These are phyloP conservation scores for Pelmatolapia mariae DNA, from an alignment of 2,113 vertebrate genomes.

Conservation along the genomic window DNA sequence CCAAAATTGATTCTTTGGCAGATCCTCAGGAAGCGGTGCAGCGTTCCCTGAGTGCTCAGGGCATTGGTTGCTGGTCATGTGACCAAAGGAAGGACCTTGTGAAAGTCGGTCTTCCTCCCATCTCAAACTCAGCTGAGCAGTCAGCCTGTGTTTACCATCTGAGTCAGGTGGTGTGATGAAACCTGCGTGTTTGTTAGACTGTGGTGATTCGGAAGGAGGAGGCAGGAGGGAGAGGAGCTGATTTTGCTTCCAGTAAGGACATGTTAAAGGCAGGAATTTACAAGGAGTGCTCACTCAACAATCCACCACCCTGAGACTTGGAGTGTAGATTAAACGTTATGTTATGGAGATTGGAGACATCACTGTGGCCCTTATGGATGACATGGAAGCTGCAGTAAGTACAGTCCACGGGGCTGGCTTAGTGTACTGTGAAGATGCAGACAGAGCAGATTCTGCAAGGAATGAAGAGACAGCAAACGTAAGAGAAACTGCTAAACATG, in stretches of 20 bases:
- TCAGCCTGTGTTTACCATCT: background rate
- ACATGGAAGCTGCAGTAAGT: background rate
- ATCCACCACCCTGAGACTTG: background rate
- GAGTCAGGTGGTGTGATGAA: constrained; percentile 39
- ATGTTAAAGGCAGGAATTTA: constrained; percentile 56
- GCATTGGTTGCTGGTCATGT: constrained; percentile 51
- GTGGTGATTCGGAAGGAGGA: constrained; percentile 21
- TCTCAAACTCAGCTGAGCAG: constrained; percentile 13
- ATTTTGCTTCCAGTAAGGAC: constrained; percentile 49
- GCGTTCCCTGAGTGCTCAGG: background rate
- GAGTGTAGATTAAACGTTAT: background rate
- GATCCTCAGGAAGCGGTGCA: constrained; percentile 20
- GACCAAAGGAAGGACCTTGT: constrained; percentile 24
- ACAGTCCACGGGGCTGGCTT: background rate
- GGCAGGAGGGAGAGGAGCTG: background rate
- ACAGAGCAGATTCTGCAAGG: background rate
- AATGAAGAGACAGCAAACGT: background rate
- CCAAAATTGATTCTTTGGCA: constrained; percentile 29
- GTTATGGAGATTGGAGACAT: background rate
- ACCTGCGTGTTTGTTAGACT: constrained; percentile 13
- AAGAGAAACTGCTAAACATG: background rate
- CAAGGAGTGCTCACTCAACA: constrained; percentile 25
- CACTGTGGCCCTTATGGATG: background rate
- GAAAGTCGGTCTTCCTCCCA: constrained; percentile 10
- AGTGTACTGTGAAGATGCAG: background rate